A percentile compares a stretch with the other conserved stretches of the same genome.
phyloP scores from a whole-genome alignment of 2,113 vertebrate species.

The Vulpes ferrilata region DNA sequence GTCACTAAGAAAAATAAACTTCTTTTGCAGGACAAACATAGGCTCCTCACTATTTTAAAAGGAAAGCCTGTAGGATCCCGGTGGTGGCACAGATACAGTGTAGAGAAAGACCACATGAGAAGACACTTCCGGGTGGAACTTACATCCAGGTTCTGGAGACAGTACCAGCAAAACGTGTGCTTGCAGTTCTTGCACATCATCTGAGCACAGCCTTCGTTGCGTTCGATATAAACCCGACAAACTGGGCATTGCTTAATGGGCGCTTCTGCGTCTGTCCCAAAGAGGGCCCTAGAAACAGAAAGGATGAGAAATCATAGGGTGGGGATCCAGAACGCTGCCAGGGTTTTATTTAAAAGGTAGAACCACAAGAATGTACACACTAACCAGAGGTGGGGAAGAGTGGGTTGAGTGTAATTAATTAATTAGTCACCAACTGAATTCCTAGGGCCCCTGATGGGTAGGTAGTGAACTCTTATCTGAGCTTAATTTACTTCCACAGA shows the following conservation, averaged over 20 bases:
- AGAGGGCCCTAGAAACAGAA: constrained; percentile 83
- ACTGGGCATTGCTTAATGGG: constrained; percentile 97
- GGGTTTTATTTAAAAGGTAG: background rate
- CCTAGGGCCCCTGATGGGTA: background rate
- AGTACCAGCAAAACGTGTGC: constrained; percentile 99
- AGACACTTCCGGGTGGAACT: constrained; percentile 79
- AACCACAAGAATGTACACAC: too few relatives aligned
- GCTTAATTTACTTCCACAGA: constrained; percentile 9
- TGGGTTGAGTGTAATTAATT: background rate
- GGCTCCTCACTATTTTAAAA: background rate
- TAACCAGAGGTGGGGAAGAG: background rate
- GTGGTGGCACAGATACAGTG: background rate
- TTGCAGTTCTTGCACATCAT: constrained; percentile 99
- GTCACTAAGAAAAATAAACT: background rate
- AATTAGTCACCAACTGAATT: background rate
- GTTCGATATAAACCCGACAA: constrained; percentile 96
- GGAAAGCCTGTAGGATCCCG: background rate
- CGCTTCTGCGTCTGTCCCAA: constrained; percentile 87
- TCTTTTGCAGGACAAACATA: background rate
- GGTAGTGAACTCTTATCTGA: background rate
- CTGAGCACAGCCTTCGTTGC: constrained; percentile 98
- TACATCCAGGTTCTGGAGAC: constrained; percentile 97
- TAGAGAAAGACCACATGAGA: rapidly evolving
- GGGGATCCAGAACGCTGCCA: background rate
- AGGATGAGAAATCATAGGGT: rapidly evolving